A percentile compares a stretch with the other conserved stretches of the same genome.
These are phyloP conservation scores for Ammodytes dubius DNA, from an alignment of 2,113 vertebrate species.

Conservation along the genomic window DNA sequence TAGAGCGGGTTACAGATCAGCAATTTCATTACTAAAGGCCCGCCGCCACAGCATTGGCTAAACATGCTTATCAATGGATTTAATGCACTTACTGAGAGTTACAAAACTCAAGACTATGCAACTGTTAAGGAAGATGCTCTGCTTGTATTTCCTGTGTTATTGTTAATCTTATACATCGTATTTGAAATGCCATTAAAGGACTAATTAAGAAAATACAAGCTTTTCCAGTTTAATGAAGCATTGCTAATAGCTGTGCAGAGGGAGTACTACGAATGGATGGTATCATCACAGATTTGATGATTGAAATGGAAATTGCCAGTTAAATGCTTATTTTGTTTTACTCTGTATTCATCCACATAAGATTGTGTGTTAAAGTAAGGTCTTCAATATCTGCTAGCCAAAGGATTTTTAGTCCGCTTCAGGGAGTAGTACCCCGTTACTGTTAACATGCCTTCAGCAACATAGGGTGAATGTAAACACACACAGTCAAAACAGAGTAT, in stretches of 20 bases:
- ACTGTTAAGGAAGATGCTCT: background rate
- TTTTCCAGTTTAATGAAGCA: background rate
- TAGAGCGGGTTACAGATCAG: background rate
- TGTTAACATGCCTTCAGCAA: slow-evolving; percentile 51
- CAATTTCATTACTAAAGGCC: background rate
- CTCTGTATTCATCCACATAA: background rate
- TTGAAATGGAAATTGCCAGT: background rate
- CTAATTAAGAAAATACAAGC: slow-evolving; percentile 2
- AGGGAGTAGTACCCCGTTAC: slow-evolving; percentile 14
- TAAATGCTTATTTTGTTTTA: background rate
- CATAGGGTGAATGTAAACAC: slow-evolving; percentile 33
- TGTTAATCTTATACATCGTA: slow-evolving; percentile 15
- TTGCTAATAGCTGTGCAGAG: background rate
- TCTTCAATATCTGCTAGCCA: background rate
- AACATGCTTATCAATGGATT: background rate
- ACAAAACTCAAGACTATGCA: background rate
- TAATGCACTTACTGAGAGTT: background rate
- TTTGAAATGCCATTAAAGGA: slow-evolving; percentile 23
- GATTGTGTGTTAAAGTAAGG: background rate
- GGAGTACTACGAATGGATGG: slow-evolving; percentile 3
- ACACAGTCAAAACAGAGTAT: slow-evolving; percentile 29
- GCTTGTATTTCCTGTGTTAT: slow-evolving; percentile 4
- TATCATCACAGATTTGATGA: slow-evolving; percentile 3
- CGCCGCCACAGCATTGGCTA: background rate
- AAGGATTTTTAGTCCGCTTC: slow-evolving; percentile 14